Base-by-base conservation (phyloP, 1,140 invertebrate genomes). In the Drosophila baimaii region DNA sequence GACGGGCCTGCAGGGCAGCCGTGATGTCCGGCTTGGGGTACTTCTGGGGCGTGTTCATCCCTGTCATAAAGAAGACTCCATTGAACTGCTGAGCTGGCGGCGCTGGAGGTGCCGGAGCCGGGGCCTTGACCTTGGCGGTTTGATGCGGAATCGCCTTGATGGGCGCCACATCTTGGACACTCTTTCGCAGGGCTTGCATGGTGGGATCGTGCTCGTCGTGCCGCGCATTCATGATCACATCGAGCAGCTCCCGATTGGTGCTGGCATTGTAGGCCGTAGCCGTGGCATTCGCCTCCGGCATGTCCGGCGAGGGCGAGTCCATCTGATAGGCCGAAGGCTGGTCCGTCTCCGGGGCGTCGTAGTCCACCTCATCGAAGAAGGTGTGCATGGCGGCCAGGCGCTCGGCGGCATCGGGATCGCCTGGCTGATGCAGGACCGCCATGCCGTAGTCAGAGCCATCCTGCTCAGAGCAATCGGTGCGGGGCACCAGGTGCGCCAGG, bases 261-360 rank as follows among this genome's bases (percentile, higher is more conserved):
- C 93, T 84, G 92, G 93, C 64, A 90, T 92, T 76, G 57, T 88
- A 66, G 74, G 92, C 64, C 90, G 92, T 78, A 64, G 93, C 29
- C 81, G 73, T 71, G 91, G 92, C 49, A 91, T 88, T 65, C 92
- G 82, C 79, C 92, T 94, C 80, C 46, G 95, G 90, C 84, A 89
- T 90, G 35, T 92, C 91, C 1, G 77, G 71, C 1, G 82, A 76
- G 9, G 79, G 76, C 5, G 77, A 62, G 17, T 92, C 89, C 47
- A 91, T 71, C 29, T 49, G 47, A 10, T 85, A 85, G 37, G 64
- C 31, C 2, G 70, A 35, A n/a, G 81, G 71, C 27, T 90, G 80
- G 17, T 95, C 93, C 21, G 95, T 95, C 17, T 94, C 94, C 3
- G 92, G 92, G 19, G 74, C 44, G 72, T 95, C 79, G 62, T 91